These are phyloP conservation scores for Eupleurogrammus muticus DNA, from an alignment of 2,797 vertebrate species.

Conservation along the genomic window DNA sequence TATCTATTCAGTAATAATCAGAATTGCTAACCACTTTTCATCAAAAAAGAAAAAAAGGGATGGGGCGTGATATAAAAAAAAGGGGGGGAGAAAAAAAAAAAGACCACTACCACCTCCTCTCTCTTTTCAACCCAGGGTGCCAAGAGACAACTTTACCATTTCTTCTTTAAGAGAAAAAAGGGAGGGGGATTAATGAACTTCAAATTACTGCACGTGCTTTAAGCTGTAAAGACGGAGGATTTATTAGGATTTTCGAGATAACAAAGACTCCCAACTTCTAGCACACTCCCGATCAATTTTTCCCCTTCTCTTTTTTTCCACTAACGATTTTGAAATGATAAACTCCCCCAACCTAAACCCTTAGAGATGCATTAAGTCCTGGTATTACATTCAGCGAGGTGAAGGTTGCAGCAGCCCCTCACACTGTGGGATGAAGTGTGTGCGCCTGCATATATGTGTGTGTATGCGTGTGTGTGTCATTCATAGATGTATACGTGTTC, in stretches of 20 bases:
- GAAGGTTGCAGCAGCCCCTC: constrained; percentile 88
- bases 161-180: constrained; percentile 91
- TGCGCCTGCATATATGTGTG: constrained; percentile 34
- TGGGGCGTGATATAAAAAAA: constrained; percentile 79
- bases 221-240: constrained; percentile 99
- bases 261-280: constrained; percentile 98
- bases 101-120: constrained; percentile 86
- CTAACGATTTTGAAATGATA: constrained; percentile 98
- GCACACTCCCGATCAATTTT: constrained; percentile 98
- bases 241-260: constrained; percentile 99
- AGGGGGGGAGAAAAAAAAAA: constrained; percentile 42
- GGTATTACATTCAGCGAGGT: constrained; percentile 88
- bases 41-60: constrained; percentile 75
- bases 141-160: constrained; percentile 94
- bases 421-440: constrained; percentile 79
- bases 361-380: constrained; percentile 89
- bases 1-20: constrained; percentile 93
- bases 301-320: constrained; percentile 80
- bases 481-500: constrained; percentile 58
- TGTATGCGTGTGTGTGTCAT: constrained; percentile 52
- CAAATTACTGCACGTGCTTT: constrained; percentile 95
- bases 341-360: constrained; percentile 90
- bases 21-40: constrained; percentile 95
- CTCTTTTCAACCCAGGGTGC: constrained; percentile 87
- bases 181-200: constrained; percentile 97